Evolutionary conservation across 1,140 invertebrate genomes (phyloP), one percentile per base, ranked within the genome.

Genomic region (Andricus grossulariae): DNA sequence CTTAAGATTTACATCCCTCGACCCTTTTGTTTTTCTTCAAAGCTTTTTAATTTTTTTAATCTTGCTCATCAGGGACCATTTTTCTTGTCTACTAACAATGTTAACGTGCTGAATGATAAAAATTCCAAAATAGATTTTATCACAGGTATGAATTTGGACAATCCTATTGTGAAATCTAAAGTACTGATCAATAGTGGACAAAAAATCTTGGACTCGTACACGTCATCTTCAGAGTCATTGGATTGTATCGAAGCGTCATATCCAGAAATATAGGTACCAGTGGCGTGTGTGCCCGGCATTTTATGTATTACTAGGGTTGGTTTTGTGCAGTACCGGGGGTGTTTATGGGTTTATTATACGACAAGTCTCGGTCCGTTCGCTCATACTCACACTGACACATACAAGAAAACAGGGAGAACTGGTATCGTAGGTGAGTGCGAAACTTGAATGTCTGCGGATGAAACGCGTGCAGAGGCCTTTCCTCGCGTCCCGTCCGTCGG

Each of bases 341-440:
- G 90, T 91, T 91, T 91, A 91, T 91, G 90, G 90, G 88, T 90
- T 90, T 91, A 91, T 91, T 91, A 91, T 91, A 85, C 90, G 85
- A 87, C 77, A 76, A 82, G 84, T 83, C 81, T 81, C 84, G 84
- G 85, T 72, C 79, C 76, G 85, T 81, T 84, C 83, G 83, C 80
- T 83, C 82, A 84, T 80, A 84, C 72, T 19, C 54, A 55, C 54
- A 21, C 73, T 55, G 32, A 52, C 76, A 71, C 70, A 13, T 49
- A 49, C 74, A 50, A 25, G 50, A 50, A 82, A 73, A 66, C 76
- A 54, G 21, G 39, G 21, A 81, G 77, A 82, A 80, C 76, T 76
- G 50, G 78, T 77, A 80, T 77, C 25, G 73, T 66, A 50, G 72
- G 19, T 32, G 15, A 72, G 70, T 70, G 78, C 72, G 74, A 49